Evolutionary conservation across 2,113 vertebrate genomes (phyloP).

Genomic region (Ptyas mucosa): DNA sequence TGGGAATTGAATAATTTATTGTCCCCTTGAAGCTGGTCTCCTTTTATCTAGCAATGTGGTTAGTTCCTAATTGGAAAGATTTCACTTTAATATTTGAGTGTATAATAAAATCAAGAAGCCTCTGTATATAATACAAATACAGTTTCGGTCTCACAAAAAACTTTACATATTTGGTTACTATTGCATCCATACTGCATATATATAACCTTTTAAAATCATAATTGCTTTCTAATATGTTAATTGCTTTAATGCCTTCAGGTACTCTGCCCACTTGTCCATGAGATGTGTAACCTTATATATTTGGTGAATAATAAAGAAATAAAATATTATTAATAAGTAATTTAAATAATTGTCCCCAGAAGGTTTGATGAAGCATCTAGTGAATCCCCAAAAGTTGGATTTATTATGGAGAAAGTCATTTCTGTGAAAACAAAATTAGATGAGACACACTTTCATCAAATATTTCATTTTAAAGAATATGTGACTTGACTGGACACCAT

Average conservation of each 20-base stretch:
- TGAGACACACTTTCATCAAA: neutral
- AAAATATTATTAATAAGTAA: neutral
- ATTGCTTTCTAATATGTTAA: neutral
- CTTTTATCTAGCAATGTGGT: neutral
- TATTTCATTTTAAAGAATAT: neutral
- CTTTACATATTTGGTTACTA: neutral
- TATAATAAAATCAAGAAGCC: constrained; percentile 18
- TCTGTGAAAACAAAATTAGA: neutral
- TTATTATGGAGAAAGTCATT: neutral
- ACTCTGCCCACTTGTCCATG: neutral
- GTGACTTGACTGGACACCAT: neutral
- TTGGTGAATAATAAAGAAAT: neutral
- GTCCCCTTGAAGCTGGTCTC: neutral
- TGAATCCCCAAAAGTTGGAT: neutral
- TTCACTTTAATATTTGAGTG: constrained; percentile 6
- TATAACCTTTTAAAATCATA: neutral
- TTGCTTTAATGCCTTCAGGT: neutral
- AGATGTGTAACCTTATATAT: neutral
- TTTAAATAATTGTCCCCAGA: neutral
- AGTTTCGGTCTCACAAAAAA: neutral
- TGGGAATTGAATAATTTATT: constrained; percentile 23
- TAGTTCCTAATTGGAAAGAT: neutral
- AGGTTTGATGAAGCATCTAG: constrained; percentile 8
- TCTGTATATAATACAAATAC: neutral
- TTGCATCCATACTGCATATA: neutral